A percentile compares a stretch with the other conserved stretches of the same genome.
phyloP scores from a whole-genome alignment of 2,888 invertebrate genomes.

The Oegoconia quadripuncta region DNA sequence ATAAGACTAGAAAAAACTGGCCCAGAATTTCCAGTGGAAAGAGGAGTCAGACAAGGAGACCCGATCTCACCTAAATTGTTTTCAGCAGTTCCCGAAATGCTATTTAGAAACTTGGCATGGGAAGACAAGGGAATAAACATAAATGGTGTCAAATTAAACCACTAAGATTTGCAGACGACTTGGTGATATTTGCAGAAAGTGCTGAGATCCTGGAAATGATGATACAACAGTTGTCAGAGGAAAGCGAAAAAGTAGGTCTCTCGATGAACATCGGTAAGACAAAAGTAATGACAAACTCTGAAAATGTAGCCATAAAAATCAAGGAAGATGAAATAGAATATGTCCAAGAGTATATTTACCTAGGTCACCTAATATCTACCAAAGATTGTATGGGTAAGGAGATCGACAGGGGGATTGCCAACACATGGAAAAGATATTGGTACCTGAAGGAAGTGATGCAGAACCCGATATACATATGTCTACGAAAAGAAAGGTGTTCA shows the following conservation, averaged over 20 bases:
- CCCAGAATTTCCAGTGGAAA: slow-evolving; percentile 15
- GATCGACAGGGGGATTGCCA: neutral
- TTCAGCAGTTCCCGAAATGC: slow-evolving; percentile 14
- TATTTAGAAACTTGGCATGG: slow-evolving; percentile 15
- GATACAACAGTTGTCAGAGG: too few species aligned
- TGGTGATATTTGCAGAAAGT: slow-evolving; percentile 13
- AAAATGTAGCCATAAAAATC: too few species aligned
- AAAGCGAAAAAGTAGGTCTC: too few species aligned
- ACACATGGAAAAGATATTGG: neutral
- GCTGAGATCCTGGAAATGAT: too few species aligned
- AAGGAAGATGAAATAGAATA: neutral
- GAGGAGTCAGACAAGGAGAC: slow-evolving; percentile 22
- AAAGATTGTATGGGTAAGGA: neutral
- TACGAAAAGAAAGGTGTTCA: neutral
- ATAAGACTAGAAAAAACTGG: slow-evolving; percentile 21
- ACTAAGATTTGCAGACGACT: slow-evolving; percentile 16
- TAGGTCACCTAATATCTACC: neutral
- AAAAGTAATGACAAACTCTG: too few species aligned
- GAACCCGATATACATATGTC: neutral
- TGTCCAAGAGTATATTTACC: neutral
- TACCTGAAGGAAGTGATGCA: slow-evolving; percentile 1
- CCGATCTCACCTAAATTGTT: slow-evolving; percentile 20
- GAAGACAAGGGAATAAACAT: slow-evolving; percentile 6
- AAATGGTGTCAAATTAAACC: slow-evolving; percentile 8
- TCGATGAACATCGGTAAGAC: too few species aligned